Percentiles rank a stretch among this genome's conserved stretches.
These are phyloP conservation scores for Netelia inedita DNA, from an alignment of 2,888 invertebrate genomes.

Conservation along the genomic window DNA sequence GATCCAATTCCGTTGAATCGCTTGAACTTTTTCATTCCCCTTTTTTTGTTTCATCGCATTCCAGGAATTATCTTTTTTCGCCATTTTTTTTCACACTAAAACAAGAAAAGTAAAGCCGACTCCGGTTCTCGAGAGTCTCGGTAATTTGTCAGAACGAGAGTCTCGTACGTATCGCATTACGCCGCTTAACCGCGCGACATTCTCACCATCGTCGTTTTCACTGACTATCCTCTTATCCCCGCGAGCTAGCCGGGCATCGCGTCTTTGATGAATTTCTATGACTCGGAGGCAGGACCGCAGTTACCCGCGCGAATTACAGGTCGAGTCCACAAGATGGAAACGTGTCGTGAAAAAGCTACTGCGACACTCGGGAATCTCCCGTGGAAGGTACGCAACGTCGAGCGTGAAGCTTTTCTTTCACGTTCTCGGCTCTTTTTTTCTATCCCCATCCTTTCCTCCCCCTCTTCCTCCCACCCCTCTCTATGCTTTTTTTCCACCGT, in stretches of 20 bases:
- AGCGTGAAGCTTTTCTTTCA: slow-evolving; percentile 54
- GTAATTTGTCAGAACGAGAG: slow-evolving; percentile 33
- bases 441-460: not conserved
- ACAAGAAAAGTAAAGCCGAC: too few species aligned
- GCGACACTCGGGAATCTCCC: slow-evolving; percentile 35
- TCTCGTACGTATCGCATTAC: slow-evolving; percentile 2
- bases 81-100: too few species aligned
- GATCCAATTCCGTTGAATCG: not conserved
- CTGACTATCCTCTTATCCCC: not conserved
- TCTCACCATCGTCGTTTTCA: slow-evolving; percentile 28
- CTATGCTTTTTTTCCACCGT: slow-evolving; percentile 44
- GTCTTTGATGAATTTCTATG: slow-evolving; percentile 61
- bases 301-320: slow-evolving; percentile 46
- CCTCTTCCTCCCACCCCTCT: not conserved
- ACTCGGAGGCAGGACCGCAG: slow-evolving; percentile 10
- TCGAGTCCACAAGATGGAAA: slow-evolving; percentile 27
- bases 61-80: not conserved
- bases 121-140: slow-evolving; percentile 7
- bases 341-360: slow-evolving; percentile 10
- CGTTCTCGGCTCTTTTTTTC: slow-evolving; percentile 56
- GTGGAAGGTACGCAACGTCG: slow-evolving; percentile 41
- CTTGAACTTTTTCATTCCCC: not conserved
- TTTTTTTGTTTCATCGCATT: not conserved
- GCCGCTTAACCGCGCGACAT: slow-evolving; percentile 35
- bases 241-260: slow-evolving; percentile 7